phyloP scores from a whole-genome alignment of 2,113 vertebrate species.

The Ariopsis seemanni region DNA sequence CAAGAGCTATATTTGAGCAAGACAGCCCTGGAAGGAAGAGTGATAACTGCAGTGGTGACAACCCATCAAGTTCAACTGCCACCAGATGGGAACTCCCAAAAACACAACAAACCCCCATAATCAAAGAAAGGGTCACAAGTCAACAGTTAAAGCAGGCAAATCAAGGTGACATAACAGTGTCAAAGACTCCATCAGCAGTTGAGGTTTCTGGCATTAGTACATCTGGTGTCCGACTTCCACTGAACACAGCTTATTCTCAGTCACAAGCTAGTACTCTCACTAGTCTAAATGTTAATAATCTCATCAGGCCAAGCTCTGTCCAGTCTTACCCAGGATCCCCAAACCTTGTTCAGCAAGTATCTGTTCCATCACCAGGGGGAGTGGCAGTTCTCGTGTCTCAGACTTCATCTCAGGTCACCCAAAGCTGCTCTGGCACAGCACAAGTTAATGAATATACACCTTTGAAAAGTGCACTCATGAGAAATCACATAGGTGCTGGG shows the following conservation, averaged over 20 bases:
- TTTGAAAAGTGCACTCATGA: slow-evolving; percentile 77
- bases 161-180: slow-evolving; percentile 62
- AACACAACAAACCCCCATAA: slow-evolving; percentile 65
- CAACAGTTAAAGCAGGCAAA: slow-evolving; percentile 69
- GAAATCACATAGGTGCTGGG: slow-evolving; percentile 74
- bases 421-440: slow-evolving; percentile 73
- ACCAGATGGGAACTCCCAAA: slow-evolving; percentile 72
- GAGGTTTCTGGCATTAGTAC: slow-evolving; percentile 77
- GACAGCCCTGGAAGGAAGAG: slow-evolving; percentile 81
- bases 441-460: slow-evolving; percentile 80
- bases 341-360: slow-evolving; percentile 74
- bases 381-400: slow-evolving; percentile 72
- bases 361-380: slow-evolving; percentile 73
- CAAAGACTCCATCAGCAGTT: slow-evolving; percentile 72
- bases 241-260: slow-evolving; percentile 78
- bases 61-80: slow-evolving; percentile 63
- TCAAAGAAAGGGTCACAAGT: slow-evolving; percentile 65
- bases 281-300: slow-evolving; percentile 92
- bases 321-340: slow-evolving; percentile 83
- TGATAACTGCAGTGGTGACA: slow-evolving; percentile 64
- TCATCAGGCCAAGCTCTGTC: slow-evolving; percentile 81
- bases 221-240: slow-evolving; percentile 69
- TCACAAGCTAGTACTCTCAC: slow-evolving; percentile 74
- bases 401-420: slow-evolving; percentile 73
- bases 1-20: slow-evolving; percentile 90